Base-by-base conservation (phyloP, 2,888 invertebrate genomes). In the Lapara coniferarum region DNA sequence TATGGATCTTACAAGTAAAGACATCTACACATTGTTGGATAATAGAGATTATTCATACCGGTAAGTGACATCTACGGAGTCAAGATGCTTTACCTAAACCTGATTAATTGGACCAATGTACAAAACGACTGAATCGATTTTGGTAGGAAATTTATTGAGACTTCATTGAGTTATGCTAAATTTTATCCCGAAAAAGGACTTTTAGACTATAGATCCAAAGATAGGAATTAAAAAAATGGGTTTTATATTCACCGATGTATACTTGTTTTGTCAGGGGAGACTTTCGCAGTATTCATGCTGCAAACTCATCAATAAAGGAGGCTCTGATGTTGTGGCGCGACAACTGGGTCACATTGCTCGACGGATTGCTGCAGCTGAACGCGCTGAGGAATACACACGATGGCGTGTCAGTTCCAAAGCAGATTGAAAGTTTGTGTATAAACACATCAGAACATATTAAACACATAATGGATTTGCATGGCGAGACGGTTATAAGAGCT, bases 311-410 rank as follows among this genome's bases (percentile, higher is more conserved):
- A 25, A 12, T 71, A 10, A 37, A n/a, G 10, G 66, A 68, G 16
- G 69, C 69, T 44, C 2, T 52, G 10, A 19, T 71, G 10, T 12
- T 66, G 12, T 71, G 69, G 69, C 37, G 30, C 14, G 25, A 95
- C 70, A 96, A 97, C 83, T 98, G 97, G 97, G 95, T 96, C 0
- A 95, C 96, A 8, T 96, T 97, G 78, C 91, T 98, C 79, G 98
- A 98, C 85, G 96, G 96, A 0, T 95, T 98, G 94, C 87, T 98
- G 25, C 98, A 98, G 89, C 95, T 97, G 71, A 93, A 95, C 66
- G 94, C 96, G n/a, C 79, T 97, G 14, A 94, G 94, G 49, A 89
- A 94, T 67, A 92, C 95, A 49, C 91, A 95, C 2, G 94, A 96
- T 67, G 91, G 94, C 1, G 89, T 96, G 0, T 89, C 95, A 68